Percentiles rank a stretch among this genome's conserved stretches.
These are phyloP conservation scores for Oscheius onirici DNA, from an alignment of 2,888 invertebrate genomes.

Conservation along the genomic window DNA sequence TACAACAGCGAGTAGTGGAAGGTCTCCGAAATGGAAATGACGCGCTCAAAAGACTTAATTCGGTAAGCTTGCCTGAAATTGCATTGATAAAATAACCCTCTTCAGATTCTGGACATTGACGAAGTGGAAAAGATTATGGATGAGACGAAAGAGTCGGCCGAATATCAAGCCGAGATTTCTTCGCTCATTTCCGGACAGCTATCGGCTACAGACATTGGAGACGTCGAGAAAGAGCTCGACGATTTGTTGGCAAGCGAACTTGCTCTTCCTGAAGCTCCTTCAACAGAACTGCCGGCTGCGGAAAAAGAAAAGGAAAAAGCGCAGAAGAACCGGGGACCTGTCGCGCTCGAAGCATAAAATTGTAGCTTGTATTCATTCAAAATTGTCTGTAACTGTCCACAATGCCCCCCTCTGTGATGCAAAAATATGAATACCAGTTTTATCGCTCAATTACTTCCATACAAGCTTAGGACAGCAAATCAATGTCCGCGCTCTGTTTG, in stretches of 20 bases:
- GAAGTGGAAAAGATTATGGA: conserved; percentile 95
- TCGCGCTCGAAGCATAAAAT: conserved; percentile 27
- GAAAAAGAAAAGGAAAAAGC: conserved; percentile 2
- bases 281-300: conserved; percentile 40
- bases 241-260: conserved; percentile 76
- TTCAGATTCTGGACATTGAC: conserved; percentile 83
- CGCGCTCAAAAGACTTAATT: conserved; percentile 89
- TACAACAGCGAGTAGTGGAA: conserved; percentile 89
- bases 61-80: conserved; percentile 72
- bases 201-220: conserved; percentile 83
- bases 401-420: conserved; percentile 1
- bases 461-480: not conserved
- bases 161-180: conserved; percentile 81
- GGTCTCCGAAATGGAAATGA: conserved; percentile 87
- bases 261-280: conserved; percentile 60
- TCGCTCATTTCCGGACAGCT: conserved; percentile 65
- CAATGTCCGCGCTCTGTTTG: conserved; percentile 12
- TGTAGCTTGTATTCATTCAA: not conserved
- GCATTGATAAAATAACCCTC: conserved; percentile 4
- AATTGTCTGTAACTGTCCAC: not conserved
- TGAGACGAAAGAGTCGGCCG: conserved; percentile 91
- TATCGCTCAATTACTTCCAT: not conserved
- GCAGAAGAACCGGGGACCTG: conserved; percentile 16
- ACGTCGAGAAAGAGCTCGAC: conserved; percentile 87
- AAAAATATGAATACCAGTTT: not conserved